Conservation (phyloP, 2,797 vertebrate genomes). For the Malurus leucopterus region DNA sequence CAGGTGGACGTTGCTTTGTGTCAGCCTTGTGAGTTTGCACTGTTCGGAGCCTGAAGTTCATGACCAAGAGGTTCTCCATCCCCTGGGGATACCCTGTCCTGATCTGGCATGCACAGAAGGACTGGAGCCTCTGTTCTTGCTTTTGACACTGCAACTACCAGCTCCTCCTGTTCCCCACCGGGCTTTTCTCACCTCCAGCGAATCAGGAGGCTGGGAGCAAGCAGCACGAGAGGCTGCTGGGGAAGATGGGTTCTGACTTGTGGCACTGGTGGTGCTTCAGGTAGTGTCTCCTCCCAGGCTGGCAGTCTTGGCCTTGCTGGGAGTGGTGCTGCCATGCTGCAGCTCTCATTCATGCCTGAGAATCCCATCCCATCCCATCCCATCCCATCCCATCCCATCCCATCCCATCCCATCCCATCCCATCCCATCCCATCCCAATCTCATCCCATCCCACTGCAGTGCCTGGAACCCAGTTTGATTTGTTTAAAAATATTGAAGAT, state of each 20-base stretch:
- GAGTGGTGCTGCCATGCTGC: not conserved
- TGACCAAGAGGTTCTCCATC: not conserved
- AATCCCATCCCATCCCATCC: not conserved
- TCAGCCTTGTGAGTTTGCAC: not conserved
- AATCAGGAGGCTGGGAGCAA: not conserved
- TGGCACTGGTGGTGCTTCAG: not conserved
- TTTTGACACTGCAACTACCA: not conserved
- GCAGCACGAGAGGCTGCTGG: not conserved
- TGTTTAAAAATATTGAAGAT: accelerated
- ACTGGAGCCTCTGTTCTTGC: not conserved
- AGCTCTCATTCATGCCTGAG: not conserved
- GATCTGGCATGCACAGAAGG: not conserved
- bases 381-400: not conserved
- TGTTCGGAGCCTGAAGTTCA: not conserved
- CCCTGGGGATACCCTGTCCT: not conserved
- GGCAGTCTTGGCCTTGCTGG: not conserved
- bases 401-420: too few species aligned
- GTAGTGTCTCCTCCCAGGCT: not conserved
- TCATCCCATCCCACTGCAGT: not conserved
- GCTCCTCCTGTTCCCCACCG: not conserved
- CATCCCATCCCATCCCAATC: too few species aligned
- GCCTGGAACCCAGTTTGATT: not conserved
- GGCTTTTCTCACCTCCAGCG: not conserved
- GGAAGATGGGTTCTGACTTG: not conserved
- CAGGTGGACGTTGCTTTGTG: not conserved